Percentiles rank a stretch among this genome's conserved stretches.
Evolutionary conservation across 2,888 invertebrate genomes (phyloP).

Genomic region (Apantesis nais): DNA sequence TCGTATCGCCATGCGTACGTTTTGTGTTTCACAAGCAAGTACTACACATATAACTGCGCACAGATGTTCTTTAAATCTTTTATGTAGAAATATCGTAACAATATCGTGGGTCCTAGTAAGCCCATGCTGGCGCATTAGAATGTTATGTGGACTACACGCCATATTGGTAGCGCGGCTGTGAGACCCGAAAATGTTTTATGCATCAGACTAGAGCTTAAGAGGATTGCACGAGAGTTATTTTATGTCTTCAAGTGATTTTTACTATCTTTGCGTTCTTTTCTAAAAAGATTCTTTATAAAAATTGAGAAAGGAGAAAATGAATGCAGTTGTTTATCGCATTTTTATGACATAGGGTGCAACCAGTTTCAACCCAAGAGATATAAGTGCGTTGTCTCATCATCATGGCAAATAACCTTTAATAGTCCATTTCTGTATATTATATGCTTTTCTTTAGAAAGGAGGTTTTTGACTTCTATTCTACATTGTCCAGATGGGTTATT

Average conservation of each 20-base stretch:
- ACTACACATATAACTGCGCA: not conserved
- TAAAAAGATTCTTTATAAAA: slow-evolving; percentile 2
- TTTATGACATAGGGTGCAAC: too few relatives aligned
- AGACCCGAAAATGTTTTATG: slow-evolving; percentile 64
- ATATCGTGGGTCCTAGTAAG: slow-evolving; percentile 34
- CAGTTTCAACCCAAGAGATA: too few relatives aligned
- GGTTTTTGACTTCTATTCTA: too few relatives aligned
- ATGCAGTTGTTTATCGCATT: too few relatives aligned
- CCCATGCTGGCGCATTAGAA: slow-evolving; percentile 51
- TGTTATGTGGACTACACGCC: slow-evolving; percentile 54
- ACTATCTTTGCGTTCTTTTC: slow-evolving; percentile 25
- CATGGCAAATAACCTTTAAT: too few relatives aligned
- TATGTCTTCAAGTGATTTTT: slow-evolving; percentile 39
- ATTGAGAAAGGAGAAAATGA: not conserved
- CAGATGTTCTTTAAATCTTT: not conserved
- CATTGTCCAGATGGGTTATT: too few relatives aligned
- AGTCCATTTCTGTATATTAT: too few relatives aligned
- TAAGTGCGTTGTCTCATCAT: too few relatives aligned
- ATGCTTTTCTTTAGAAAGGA: too few relatives aligned
- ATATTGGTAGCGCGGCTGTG: slow-evolving; percentile 57
- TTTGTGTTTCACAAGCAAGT: not conserved
- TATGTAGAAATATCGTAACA: slow-evolving; percentile 16
- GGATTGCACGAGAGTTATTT: slow-evolving; percentile 54
- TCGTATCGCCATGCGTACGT: not conserved
- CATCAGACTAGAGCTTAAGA: slow-evolving; percentile 56